Base-by-base conservation (phyloP, 1,140 invertebrate genomes). In the Zaprionus nigranus region DNA sequence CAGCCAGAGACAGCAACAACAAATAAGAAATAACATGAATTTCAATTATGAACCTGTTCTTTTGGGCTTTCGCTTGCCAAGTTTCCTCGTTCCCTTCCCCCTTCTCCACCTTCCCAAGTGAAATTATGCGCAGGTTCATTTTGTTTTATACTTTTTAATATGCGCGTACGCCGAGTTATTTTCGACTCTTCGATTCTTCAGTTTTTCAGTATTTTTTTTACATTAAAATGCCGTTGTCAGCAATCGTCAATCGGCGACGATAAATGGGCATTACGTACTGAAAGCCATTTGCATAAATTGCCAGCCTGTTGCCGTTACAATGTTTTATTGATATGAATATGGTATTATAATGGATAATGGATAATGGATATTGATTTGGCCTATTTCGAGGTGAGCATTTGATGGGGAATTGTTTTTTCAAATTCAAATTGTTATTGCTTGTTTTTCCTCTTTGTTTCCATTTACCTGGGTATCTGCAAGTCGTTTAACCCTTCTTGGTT, bases 31-130 rank as follows among this genome's bases (percentile, higher is more conserved):
- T 59, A 88, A 81, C 83, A 88, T 87, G 84, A 88, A 87, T 87
- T 83, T 87, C 84, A 87, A 87, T 87, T 85, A 90, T 85, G 85
- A 90, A 90, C 85, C 82, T 90, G 79, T 90, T 88, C 85, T 79
- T 88, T 87, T 88, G 84, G 78, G 71, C 81, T 90, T 78, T 90
- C 87, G 78, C 74, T 69, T 53, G 43, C 62, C 57, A 75, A 74
- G 49, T 74, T 74, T 81, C 34, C 51, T n/a, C 15, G 1, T 12
- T 28, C 24, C 22, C 24, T 46, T 40, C 30, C 30, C n/a, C 43
- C 13, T n/a, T n/a, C n/a, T n/a, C n/a, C n/a, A n/a, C n/a, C 34
- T 40, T 75, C 24, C 2, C 40, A 20, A 40, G 79, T 75, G 73
- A 87, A 86, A 86, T 86, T 87, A 86, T 86, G 83, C 69, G 66